These are phyloP conservation scores for Sebastes flavidus DNA, from an alignment of 2,797 vertebrate species.

Conservation along the genomic window DNA sequence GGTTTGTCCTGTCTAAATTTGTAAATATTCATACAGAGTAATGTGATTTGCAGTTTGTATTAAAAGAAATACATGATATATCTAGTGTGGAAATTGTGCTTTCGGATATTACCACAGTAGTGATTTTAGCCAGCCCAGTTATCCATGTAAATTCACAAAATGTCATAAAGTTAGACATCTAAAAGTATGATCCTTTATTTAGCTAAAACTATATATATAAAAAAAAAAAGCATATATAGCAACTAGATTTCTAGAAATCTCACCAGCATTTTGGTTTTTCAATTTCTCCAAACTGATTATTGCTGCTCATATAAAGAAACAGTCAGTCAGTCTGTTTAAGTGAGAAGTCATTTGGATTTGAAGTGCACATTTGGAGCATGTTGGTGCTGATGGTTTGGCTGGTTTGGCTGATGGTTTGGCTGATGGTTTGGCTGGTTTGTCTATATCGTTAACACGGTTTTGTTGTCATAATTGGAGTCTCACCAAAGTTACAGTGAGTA, in stretches of 20 bases:
- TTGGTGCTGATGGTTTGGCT: background rate
- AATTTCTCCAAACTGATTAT: background rate
- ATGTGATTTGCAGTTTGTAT: background rate
- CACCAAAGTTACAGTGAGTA: conserved; percentile 69
- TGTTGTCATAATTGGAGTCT: conserved; percentile 71
- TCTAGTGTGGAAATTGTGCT: background rate
- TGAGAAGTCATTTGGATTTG: conserved; percentile 20
- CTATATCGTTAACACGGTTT: conserved; percentile 63
- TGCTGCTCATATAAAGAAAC: background rate
- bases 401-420: conserved; percentile 35
- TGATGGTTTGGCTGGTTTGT: conserved; percentile 21
- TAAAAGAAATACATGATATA: background rate
- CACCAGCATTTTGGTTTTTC: background rate
- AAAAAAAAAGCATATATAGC: background rate
- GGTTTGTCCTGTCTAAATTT: rapidly evolving
- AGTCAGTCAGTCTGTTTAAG: background rate
- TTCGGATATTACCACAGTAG: background rate
- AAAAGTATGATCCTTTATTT: background rate
- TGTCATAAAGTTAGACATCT: background rate
- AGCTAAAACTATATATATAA: background rate
- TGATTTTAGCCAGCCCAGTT: background rate
- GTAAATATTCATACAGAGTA: background rate
- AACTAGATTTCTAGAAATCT: background rate
- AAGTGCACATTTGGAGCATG: background rate
- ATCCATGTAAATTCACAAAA: background rate